Evolutionary conservation across 2,888 invertebrate species (phyloP).

Genomic region (Melinaea marsaeus): DNA sequence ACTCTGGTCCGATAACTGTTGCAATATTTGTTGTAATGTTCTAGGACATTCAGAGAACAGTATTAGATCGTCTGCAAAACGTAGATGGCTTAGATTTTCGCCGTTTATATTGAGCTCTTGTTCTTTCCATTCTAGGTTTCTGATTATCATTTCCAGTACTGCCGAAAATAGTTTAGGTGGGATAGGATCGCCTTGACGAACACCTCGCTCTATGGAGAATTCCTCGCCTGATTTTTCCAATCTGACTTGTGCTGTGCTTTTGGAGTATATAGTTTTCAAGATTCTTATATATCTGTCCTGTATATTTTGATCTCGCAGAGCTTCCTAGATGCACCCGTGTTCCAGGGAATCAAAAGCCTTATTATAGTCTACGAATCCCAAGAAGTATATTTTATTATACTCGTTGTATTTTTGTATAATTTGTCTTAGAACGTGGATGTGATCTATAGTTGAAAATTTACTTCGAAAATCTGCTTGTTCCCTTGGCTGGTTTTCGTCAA

Average conservation of each 20-base stretch:
- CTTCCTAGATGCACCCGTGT: too few relatives aligned
- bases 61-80: too few relatives aligned
- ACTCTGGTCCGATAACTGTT: not conserved
- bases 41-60: too few relatives aligned
- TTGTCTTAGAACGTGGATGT: conserved; percentile 30
- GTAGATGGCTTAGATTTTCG: too few relatives aligned
- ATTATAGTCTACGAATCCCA: too few relatives aligned
- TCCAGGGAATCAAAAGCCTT: too few relatives aligned
- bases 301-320: conserved; percentile 18
- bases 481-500: conserved; percentile 25
- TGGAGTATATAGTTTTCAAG: conserved; percentile 30
- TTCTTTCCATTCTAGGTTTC: too few relatives aligned
- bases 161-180: conserved; percentile 17
- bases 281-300: conserved; percentile 30
- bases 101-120: too few relatives aligned
- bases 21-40: not conserved
- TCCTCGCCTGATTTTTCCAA: conserved; percentile 30
- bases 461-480: conserved; percentile 31
- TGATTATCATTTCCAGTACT: too few relatives aligned
- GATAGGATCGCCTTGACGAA: conserved; percentile 18
- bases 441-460: conserved; percentile 29
- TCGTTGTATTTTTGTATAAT: conserved; percentile 19
- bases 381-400: too few relatives aligned
- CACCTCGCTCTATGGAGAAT: conserved; percentile 15
- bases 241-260: conserved; percentile 29